These are phyloP conservation scores for Oligia fasciuncula DNA, from an alignment of 2,888 invertebrate genomes.

Conservation along the genomic window DNA sequence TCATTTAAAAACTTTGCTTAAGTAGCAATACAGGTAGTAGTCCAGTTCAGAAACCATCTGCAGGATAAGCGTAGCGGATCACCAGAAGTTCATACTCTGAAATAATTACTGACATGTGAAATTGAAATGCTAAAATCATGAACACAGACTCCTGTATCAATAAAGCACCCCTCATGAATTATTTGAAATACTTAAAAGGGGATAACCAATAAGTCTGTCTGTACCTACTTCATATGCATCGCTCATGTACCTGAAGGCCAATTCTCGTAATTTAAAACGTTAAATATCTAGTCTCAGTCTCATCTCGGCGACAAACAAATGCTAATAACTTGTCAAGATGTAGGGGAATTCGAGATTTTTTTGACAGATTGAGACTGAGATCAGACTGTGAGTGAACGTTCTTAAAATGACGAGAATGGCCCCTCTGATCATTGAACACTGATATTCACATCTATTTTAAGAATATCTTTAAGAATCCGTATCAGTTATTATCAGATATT, in stretches of 20 bases:
- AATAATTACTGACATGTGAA: not conserved
- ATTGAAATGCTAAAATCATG: not conserved
- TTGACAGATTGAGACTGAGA: too few relatives aligned
- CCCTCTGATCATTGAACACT: constrained; percentile 19
- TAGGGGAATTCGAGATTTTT: too few relatives aligned
- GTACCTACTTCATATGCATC: constrained; percentile 8
- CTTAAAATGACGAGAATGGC: too few relatives aligned
- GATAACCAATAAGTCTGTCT: not conserved
- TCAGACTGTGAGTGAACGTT: too few relatives aligned
- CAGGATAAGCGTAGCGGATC: not conserved
- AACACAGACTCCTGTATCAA: not conserved
- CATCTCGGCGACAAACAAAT: too few relatives aligned
- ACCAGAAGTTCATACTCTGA: constrained; percentile 2
- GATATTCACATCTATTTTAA: constrained; percentile 60
- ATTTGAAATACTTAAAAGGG: not conserved
- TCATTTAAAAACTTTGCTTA: not conserved
- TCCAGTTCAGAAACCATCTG: not conserved
- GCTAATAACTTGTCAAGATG: too few relatives aligned
- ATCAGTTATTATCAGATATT: constrained; percentile 62
- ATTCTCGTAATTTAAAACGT: too few relatives aligned
- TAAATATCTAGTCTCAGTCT: too few relatives aligned
- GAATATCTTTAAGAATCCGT: constrained; percentile 54
- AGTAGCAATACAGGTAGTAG: not conserved
- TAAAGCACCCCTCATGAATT: not conserved
- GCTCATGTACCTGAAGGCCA: not conserved